Evolutionary conservation across 2,888 invertebrate genomes (phyloP), one percentile per base, ranked within the genome.

Genomic region (Eristalis arbustorum): DNA sequence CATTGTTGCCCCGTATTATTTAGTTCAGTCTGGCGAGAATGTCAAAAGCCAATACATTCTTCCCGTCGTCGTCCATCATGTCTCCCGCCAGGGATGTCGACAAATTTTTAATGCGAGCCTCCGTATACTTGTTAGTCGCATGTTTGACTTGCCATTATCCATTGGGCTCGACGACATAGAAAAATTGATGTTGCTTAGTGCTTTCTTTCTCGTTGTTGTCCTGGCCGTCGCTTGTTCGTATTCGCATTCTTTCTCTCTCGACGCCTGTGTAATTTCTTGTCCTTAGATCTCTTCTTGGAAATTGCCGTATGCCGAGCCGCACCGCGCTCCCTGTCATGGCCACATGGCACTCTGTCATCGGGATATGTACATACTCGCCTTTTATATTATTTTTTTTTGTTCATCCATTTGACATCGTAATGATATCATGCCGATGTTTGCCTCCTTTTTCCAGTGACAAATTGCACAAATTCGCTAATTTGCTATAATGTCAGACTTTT

Each of bases 61-160:
- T 67, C 28, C 71, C 59, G 67, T 82, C 59, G 67, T 82, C 82
- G 77, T 82, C 72, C 72, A 82, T 82, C 82, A 82, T 77, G 64
- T 57, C 62, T 62, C 67, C 76, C 76, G 76, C 66, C 82, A 72
- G 72, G 69, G 67, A 67, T n/a, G 67, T 28, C 67, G 77, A 82
- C 81, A 81, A 69, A 76, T 77, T 77, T 77, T 82, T 63, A 34
- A 67, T 73, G 82, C 37, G 76, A 72, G 71, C 77, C 71, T 72
- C 77, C 77, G 61, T 57, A 66, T 68, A 69, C 66, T 77, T 82
- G 82, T 75, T 75, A 75, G 74, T 71, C 82, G 72, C 76, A 82
- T 82, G 72, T 82, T 82, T 82, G 82, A 68, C 72, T 73, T 77
- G 77, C 76, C 76, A 82, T 77, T 82, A 82, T 82, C 72, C 72